Base-by-base conservation (phyloP, 2,113 vertebrate genomes). In the Stegostoma tigrinum region DNA sequence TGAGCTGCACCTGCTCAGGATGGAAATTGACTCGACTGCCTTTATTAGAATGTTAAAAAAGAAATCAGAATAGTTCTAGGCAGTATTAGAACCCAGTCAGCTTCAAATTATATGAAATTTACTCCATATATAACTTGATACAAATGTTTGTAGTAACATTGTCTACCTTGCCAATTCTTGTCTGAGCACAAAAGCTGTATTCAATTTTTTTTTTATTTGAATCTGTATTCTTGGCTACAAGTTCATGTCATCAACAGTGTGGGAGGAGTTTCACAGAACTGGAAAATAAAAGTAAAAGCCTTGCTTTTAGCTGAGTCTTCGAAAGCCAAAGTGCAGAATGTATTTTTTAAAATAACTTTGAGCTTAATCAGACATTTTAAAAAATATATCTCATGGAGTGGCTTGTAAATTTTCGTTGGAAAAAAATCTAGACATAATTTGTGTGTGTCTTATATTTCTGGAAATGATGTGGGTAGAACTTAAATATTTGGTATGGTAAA, bases 121-220 rank as follows among this genome's bases (percentile, higher is more conserved):
- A 78, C 30, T 34, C 12, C 55, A 21, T 14, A 90, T n/a, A 4
- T 90, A 90, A 90, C 24, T 90, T 90, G 52, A 90, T 61, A 52
- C 52, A 90, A 90, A 61, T 90, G 52, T 90, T 90, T 90, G 52
- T 90, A 90, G 45, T 30, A 90, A 34, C 12, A 14, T 61, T 55
- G 48, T 90, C 87, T 90, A 12, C 87, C 61, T 90, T 90, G 87
- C 52, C 87, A 90, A 61, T 90, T 52, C 30, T 90, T 61, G 14
- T 90, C 52, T 61, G 48, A 61, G 52, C 87, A 34, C 30, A 90
- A 24, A 90, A 90, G 52, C 52, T 90, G 52, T 30, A 61, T 55
- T 90, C 61, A 34, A 61, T 61, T 61, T 61, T 90, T 61, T 90
- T 61, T 90, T 61, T 61, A 61, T 8, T 61, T 61, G 55, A 61